These are phyloP conservation scores for Thaumatotibia leucotreta DNA, from an alignment of 1,140 invertebrate genomes.

Conservation along the genomic window DNA sequence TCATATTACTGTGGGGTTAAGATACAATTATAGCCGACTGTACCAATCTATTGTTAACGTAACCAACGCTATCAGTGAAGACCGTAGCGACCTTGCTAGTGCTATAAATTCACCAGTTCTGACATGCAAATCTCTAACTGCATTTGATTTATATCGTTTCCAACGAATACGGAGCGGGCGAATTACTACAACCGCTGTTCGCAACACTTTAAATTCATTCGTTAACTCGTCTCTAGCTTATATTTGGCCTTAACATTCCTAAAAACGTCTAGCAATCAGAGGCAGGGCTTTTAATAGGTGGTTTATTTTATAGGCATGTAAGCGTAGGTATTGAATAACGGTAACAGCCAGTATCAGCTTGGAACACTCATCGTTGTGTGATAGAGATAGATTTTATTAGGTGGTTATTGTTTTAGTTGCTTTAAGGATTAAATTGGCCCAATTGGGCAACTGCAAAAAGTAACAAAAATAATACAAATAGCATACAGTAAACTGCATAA, in stretches of 20 bases:
- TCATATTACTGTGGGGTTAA: background rate
- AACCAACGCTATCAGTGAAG: constrained; percentile 29
- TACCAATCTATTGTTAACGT: background rate
- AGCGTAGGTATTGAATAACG: background rate
- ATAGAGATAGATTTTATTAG: constrained; percentile 3
- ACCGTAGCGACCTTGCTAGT: constrained; percentile 47
- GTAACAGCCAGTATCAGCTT: background rate
- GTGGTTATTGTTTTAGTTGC: background rate
- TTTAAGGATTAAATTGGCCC: background rate
- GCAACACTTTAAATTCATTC: background rate
- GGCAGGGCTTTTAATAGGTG: background rate
- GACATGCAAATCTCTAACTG: constrained; percentile 67
- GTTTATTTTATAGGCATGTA: background rate
- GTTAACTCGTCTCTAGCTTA: background rate
- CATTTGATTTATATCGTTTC: constrained; percentile 50
- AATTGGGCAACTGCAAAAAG: background rate
- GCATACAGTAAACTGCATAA: too few relatives aligned
- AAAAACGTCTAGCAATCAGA: background rate
- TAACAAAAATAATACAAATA: too few relatives aligned
- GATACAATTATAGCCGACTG: background rate
- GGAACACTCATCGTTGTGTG: background rate
- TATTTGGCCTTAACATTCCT: background rate
- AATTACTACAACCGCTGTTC: constrained; percentile 31
- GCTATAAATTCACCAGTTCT: constrained; percentile 56
- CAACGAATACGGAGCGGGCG: constrained; percentile 46